Conservation (phyloP, 2,888 invertebrate genomes). For the Chalcis sispes region DNA sequence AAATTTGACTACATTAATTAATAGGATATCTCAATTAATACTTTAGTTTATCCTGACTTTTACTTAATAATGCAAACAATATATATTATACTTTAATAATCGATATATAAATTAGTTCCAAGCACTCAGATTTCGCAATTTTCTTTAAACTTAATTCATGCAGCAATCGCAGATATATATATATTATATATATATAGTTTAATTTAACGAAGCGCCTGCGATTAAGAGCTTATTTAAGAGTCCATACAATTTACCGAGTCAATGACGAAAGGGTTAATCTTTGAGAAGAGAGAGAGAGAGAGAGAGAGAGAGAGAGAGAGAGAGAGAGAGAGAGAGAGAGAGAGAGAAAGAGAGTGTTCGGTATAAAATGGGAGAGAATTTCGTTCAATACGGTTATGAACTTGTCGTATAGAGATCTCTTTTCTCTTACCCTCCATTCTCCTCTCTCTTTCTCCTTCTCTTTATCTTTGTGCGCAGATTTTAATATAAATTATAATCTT, state of each 20-base stretch:
- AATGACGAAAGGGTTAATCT: slow-evolving; percentile 57
- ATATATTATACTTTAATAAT: no score
- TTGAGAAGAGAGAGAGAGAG: background rate
- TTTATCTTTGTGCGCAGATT: slow-evolving; percentile 75
- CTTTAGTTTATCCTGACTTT: no score
- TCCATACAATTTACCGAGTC: slow-evolving; percentile 58
- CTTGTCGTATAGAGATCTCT: slow-evolving; percentile 51
- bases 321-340: slow-evolving; percentile 35
- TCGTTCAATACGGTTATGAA: slow-evolving; percentile 56
- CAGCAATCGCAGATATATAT: slow-evolving; percentile 40
- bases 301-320: slow-evolving; percentile 40
- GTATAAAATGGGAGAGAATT: slow-evolving; percentile 35
- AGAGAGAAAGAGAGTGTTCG: slow-evolving; percentile 20
- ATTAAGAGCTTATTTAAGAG: slow-evolving; percentile 59
- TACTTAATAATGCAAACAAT: no score
- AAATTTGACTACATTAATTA: no score
- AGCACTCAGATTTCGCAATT: no score
- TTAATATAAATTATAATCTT: slow-evolving; percentile 76
- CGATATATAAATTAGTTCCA: no score
- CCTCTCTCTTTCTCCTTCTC: slow-evolving; percentile 60
- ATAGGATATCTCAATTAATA: no score
- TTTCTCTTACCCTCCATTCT: background rate
- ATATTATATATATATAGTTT: no score
- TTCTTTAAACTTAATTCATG: slow-evolving; percentile 15
- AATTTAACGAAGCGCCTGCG: slow-evolving; percentile 53